Evolutionary conservation across 1,140 invertebrate species (phyloP).

Genomic region (Drosophila quadrilineata): DNA sequence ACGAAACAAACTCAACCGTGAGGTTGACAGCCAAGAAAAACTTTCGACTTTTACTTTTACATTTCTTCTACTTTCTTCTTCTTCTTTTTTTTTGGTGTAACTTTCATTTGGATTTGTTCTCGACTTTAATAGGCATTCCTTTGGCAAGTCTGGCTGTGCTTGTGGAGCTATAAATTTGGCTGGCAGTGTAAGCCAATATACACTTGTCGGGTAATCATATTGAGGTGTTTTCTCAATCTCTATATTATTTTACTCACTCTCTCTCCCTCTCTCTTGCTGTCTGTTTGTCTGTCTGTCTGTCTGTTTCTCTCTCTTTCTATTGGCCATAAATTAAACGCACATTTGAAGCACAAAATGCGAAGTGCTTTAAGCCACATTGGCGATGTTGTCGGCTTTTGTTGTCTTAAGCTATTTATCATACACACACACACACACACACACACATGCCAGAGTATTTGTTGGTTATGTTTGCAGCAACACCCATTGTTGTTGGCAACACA

Average conservation of each 20-base stretch:
- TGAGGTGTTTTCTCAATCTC: neutral
- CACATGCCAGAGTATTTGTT: neutral
- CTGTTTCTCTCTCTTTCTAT: neutral
- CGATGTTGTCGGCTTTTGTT: conserved; percentile 30
- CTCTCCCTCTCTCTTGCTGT: too few relatives aligned
- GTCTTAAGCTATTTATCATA: conserved; percentile 24
- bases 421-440: neutral
- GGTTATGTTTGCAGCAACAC: neutral
- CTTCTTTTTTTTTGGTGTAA: conserved; percentile 22
- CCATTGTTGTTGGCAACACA: conserved; percentile 27
- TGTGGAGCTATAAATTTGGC: conserved; percentile 34
- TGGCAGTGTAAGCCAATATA: neutral
- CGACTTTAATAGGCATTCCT: conserved; percentile 24
- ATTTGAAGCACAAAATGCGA: conserved; percentile 1
- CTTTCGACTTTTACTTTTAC: conserved; percentile 42
- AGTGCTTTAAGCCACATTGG: conserved; percentile 13
- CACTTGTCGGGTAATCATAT: conserved; percentile 11
- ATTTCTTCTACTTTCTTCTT: conserved; percentile 34
- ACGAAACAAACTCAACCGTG: neutral
- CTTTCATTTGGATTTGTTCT: conserved; percentile 37
- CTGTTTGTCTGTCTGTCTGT: neutral
- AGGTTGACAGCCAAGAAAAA: conserved; percentile 36
- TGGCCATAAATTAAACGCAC: conserved; percentile 33
- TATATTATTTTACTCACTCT: too few relatives aligned
- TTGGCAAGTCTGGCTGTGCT: conserved; percentile 1